Evolutionary conservation across 1,140 invertebrate species (phyloP).

Genomic region (Drosophila suzukii): DNA sequence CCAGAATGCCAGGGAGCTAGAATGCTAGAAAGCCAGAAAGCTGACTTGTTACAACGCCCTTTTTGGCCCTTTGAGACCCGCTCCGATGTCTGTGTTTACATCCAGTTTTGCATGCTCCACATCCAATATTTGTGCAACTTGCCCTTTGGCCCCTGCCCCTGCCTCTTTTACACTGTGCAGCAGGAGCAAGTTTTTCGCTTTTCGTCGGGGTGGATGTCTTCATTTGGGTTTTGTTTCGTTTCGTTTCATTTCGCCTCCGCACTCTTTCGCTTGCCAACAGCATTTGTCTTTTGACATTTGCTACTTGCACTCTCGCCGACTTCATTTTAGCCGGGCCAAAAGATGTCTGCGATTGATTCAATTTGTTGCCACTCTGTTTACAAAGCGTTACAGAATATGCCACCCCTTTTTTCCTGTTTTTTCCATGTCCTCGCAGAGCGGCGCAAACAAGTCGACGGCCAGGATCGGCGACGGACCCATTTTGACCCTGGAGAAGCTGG

Average conservation of each 20-base stretch:
- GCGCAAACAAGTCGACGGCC: conserved; percentile 76
- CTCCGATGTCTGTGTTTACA: conserved; percentile 69
- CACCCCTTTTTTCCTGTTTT: neutral
- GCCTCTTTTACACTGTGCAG: neutral
- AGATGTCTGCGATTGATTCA: conserved; percentile 49
- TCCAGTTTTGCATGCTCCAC: conserved; percentile 63
- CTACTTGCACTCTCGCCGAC: conserved; percentile 45
- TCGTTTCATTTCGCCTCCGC: conserved; percentile 19
- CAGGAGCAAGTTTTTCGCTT: conserved; percentile 28
- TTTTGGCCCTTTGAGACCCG: conserved; percentile 48
- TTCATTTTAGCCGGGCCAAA: conserved; percentile 40
- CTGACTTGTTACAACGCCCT: conserved; percentile 56
- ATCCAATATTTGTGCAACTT: conserved; percentile 66
- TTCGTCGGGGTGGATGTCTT: conserved; percentile 28
- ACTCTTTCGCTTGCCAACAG: conserved; percentile 46
- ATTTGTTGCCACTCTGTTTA: conserved; percentile 49
- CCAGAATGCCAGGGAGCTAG: conserved; percentile 50
- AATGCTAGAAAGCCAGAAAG: conserved; percentile 57
- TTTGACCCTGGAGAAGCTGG: conserved; percentile 87
- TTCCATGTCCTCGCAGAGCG: conserved; percentile 63
- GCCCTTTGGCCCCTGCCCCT: conserved; percentile 42
- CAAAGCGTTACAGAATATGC: conserved; percentile 25
- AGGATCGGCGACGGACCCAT: conserved; percentile 87
- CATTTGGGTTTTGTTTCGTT: conserved; percentile 26
- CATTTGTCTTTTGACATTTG: conserved; percentile 72